A percentile compares a stretch with the other conserved stretches of the same genome.
These are phyloP conservation scores for Cheilosia grossa DNA, from an alignment of 2,888 invertebrate genomes.

Conservation along the genomic window DNA sequence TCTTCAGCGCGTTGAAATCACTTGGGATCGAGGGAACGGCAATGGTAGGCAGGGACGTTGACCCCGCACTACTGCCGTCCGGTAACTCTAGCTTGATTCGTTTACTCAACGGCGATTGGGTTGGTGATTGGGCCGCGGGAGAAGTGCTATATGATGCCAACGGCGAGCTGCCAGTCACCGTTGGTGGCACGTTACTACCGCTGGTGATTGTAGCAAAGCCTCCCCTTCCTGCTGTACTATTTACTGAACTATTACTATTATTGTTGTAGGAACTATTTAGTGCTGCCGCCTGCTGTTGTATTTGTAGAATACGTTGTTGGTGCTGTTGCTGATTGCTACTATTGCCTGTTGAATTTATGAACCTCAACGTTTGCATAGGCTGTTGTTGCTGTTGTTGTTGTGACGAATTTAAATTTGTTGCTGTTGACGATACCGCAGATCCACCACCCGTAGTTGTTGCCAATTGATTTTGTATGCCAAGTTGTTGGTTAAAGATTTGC, in stretches of 20 bases:
- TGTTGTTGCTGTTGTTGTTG: constrained; percentile 64
- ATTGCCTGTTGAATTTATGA: constrained; percentile 49
- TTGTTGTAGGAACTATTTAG: constrained; percentile 75
- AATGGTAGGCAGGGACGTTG: constrained; percentile 70
- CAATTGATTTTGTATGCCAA: constrained; percentile 76
- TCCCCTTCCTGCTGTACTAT: constrained; percentile 22
- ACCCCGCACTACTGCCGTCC: constrained; percentile 70
- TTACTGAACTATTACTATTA: constrained; percentile 63
- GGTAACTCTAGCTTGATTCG: constrained; percentile 72
- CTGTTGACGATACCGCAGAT: constrained; percentile 77
- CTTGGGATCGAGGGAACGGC: constrained; percentile 70
- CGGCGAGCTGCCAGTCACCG: constrained; percentile 39
- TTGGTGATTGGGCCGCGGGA: constrained; percentile 56
- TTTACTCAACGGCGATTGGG: constrained; percentile 70
- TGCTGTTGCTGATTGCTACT: constrained; percentile 55
- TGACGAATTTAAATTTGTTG: constrained; percentile 74
- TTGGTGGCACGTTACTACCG: constrained; percentile 45
- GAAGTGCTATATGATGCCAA: constrained; percentile 53
- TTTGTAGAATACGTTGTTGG: constrained; percentile 75
- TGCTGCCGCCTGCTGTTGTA: constrained; percentile 63
- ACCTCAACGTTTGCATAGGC: constrained; percentile 75
- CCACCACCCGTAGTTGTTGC: constrained; percentile 75
- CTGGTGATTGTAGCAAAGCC: constrained; percentile 21
- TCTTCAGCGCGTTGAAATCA: constrained; percentile 85
- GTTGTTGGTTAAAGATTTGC: constrained; percentile 78